Evolutionary conservation across 2,797 vertebrate species (phyloP).

Genomic region (Sebastes iracundus): DNA sequence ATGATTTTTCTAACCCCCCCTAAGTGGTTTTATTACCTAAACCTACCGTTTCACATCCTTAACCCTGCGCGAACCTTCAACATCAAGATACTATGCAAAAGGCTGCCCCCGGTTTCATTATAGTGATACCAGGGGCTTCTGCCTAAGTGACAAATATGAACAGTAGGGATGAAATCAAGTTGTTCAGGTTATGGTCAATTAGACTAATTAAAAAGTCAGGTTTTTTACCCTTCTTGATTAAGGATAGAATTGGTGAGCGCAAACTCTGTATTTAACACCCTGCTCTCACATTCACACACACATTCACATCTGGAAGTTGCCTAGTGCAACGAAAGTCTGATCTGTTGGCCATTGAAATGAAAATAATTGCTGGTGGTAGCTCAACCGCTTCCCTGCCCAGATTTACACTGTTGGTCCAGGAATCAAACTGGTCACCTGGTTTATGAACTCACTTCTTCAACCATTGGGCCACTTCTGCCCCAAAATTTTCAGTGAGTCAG

Average conservation of each 20-base stretch:
- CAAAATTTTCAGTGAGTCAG: background rate
- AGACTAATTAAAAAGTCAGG: background rate
- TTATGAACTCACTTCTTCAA: background rate
- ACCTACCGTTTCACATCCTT: too few species aligned
- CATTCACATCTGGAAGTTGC: background rate
- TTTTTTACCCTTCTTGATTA: too few species aligned
- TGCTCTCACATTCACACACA: background rate
- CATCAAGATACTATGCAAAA: too few species aligned
- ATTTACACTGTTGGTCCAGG: background rate
- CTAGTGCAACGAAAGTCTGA: background rate
- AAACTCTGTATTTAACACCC: background rate
- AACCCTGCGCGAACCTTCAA: too few species aligned
- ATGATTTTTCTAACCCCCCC: too few species aligned
- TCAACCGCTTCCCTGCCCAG: background rate
- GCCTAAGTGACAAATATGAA: too few species aligned
- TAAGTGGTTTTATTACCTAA: too few species aligned
- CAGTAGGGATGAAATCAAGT: too few species aligned
- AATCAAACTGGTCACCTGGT: background rate
- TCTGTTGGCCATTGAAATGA: background rate
- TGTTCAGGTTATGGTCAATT: too few species aligned
- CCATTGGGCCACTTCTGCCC: background rate
- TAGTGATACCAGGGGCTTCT: too few species aligned
- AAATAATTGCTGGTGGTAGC: background rate
- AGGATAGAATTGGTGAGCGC: background rate
- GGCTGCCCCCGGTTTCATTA: too few species aligned